These are phyloP conservation scores for Gymnothorax reevesii DNA, from an alignment of 2,797 vertebrate species.

Conservation along the genomic window DNA sequence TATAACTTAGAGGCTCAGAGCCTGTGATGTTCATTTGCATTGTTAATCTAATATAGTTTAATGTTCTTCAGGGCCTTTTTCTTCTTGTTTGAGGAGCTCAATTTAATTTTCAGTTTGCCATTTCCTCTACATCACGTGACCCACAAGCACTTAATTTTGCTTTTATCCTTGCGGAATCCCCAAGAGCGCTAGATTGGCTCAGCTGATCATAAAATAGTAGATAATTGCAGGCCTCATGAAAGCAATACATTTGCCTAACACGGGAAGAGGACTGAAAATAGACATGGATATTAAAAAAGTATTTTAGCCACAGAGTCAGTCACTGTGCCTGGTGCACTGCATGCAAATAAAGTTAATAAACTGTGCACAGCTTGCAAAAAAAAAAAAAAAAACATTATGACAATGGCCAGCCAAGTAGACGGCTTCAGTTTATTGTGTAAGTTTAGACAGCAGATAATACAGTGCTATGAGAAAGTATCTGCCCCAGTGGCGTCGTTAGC, in stretches of 20 bases:
- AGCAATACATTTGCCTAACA: background rate
- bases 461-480: too few relatives aligned
- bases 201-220: background rate
- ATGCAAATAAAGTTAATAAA: background rate
- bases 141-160: background rate
- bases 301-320: background rate
- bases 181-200: background rate
- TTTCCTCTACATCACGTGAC: background rate
- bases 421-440: too few relatives aligned
- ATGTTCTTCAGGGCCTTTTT: background rate
- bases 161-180: background rate
- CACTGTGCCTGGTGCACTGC: background rate
- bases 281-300: background rate
- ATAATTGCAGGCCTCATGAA: background rate
- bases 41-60: background rate
- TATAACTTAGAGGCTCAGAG: background rate
- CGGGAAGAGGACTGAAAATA: background rate
- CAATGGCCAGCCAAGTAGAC: too few relatives aligned
- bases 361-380: too few relatives aligned
- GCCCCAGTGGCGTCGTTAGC: too few relatives aligned
- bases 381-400: too few relatives aligned
- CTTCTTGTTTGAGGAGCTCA: background rate
- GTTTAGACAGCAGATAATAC: too few relatives aligned
- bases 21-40: background rate
- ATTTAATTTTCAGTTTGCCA: background rate